Percentiles rank a stretch among this genome's conserved stretches.
Conservation (phyloP, 2,888 invertebrate genomes). For the Agrochola macilenta region DNA sequence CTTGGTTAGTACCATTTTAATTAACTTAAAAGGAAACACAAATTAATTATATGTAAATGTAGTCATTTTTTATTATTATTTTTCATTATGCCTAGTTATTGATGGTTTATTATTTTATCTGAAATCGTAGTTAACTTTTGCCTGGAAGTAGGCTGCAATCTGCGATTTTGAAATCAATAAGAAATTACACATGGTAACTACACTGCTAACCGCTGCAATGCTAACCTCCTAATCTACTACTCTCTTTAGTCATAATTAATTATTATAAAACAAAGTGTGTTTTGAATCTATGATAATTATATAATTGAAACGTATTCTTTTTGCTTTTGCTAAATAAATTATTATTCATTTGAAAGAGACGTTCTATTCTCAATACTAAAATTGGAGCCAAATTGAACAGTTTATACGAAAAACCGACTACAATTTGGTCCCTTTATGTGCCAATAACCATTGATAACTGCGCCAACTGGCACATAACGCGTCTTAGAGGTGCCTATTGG, state of each 20-base stretch:
- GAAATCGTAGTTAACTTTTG: not conserved
- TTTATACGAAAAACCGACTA: constrained; percentile 68
- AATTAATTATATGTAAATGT: not conserved
- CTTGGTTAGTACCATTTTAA: not conserved
- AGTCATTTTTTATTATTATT: too few relatives aligned
- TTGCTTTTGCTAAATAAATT: too few relatives aligned
- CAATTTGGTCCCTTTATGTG: constrained; percentile 70
- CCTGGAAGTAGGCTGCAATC: not conserved
- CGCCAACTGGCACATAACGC: constrained; percentile 68
- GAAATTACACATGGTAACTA: not conserved
- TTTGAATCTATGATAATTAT: not conserved
- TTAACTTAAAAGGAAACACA: not conserved
- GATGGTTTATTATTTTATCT: not conserved
- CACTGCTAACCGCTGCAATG: too few relatives aligned
- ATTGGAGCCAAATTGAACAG: constrained; percentile 69
- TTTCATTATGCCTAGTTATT: too few relatives aligned
- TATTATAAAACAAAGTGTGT: not conserved
- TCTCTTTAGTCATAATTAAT: not conserved
- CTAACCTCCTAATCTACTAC: not conserved
- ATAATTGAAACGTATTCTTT: constrained; percentile 9
- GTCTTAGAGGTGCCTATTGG: constrained; percentile 51
- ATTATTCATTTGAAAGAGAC: constrained; percentile 15
- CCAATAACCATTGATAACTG: constrained; percentile 70
- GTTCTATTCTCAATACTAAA: constrained; percentile 35
- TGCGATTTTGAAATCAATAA: too few relatives aligned